A percentile compares a stretch with the other conserved stretches of the same genome.
phyloP scores from a whole-genome alignment of 2,797 vertebrate genomes.

The Acrossocheilus wenchowensis region DNA sequence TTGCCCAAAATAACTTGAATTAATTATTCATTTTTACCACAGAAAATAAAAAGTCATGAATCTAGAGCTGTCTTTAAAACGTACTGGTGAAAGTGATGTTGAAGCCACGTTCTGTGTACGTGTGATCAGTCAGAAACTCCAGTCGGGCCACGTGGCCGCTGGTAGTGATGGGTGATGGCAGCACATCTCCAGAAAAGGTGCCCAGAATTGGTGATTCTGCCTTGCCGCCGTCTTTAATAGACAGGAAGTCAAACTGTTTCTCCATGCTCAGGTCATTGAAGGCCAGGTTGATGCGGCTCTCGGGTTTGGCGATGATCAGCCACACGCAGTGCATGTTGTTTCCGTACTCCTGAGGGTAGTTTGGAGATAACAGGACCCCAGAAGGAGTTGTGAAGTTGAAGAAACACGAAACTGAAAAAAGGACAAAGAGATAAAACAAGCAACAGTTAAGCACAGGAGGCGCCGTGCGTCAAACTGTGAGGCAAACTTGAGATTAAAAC shows the following conservation, averaged over 20 bases:
- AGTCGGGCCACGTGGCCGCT: conserved; percentile 92
- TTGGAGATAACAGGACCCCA: conserved; percentile 92
- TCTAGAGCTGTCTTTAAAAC: conserved; percentile 59
- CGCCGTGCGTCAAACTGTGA: not conserved
- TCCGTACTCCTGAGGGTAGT: conserved; percentile 97
- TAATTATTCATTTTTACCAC: not conserved
- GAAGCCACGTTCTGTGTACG: conserved; percentile 95
- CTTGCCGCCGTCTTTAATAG: conserved; percentile 93
- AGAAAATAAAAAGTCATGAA: not conserved
- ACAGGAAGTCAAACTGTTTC: conserved; percentile 97
- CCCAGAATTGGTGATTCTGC: conserved; percentile 94
- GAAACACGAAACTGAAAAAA: conserved; percentile 92
- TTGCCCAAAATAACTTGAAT: conserved; percentile 12
- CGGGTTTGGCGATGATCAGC: conserved; percentile 94
- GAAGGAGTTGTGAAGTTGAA: conserved; percentile 98
- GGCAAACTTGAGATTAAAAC: not conserved
- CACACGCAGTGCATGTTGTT: conserved; percentile 99
- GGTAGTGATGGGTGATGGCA: conserved; percentile 95
- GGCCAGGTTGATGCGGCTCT: conserved; percentile 95
- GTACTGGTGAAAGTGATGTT: conserved; percentile 99
- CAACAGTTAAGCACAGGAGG: conserved; percentile 8
- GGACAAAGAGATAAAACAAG: conserved; percentile 11
- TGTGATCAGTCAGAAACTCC: conserved; percentile 98
- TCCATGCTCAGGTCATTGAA: conserved; percentile 99
- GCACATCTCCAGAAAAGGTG: conserved; percentile 91